Conservation (phyloP, 37 sponge, comb jelly and placozoan genomes). For the Ianthella basta region DNA sequence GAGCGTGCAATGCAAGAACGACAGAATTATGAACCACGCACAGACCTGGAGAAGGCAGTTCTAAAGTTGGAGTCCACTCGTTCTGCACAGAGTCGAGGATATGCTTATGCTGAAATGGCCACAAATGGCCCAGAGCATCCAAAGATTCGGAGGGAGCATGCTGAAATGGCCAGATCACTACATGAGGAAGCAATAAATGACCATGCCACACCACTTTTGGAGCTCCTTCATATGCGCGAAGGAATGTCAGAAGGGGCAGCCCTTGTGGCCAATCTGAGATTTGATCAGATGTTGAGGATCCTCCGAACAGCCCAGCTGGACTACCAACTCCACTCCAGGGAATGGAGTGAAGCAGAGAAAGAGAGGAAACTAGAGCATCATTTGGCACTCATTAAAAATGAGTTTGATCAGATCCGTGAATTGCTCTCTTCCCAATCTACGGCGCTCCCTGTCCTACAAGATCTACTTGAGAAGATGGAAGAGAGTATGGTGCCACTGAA, state of each 20-base stretch:
- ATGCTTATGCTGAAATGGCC: conserved; percentile 21
- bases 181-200: conserved; percentile 1
- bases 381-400: too few relatives aligned
- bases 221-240: not conserved
- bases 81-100: not conserved
- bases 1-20: not conserved
- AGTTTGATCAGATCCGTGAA: too few relatives aligned
- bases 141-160: not conserved
- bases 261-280: not conserved
- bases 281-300: conserved; percentile 7
- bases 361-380: too few relatives aligned
- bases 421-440: not conserved
- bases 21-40: not conserved
- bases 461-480: too few relatives aligned
- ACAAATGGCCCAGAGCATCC: not conserved
- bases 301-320: not conserved
- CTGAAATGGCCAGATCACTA: not conserved
- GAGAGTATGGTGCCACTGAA: too few relatives aligned
- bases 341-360: too few relatives aligned
- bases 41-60: not conserved
- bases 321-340: not conserved
- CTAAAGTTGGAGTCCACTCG: not conserved
- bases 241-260: not conserved
- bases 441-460: too few relatives aligned
- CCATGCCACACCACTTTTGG: not conserved